Percentiles rank a stretch among this genome's conserved stretches.
These are phyloP conservation scores for Xenus cinereus DNA, from an alignment of 2,113 vertebrate genomes.

Conservation along the genomic window DNA sequence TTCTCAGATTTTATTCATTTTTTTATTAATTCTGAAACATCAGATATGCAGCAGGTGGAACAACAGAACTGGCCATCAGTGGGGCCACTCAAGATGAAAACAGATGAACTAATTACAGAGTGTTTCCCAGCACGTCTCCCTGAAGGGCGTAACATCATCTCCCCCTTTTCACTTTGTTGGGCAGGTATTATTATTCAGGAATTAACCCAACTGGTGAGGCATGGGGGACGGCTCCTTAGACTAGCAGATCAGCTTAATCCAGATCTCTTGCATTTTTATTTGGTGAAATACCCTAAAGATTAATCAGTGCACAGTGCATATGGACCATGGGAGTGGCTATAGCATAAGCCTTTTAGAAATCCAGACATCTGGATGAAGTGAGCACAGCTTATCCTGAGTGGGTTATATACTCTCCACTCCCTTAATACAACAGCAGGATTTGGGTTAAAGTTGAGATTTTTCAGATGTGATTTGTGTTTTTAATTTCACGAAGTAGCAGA, in stretches of 20 bases:
- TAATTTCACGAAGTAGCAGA: background rate
- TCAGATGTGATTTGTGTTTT: background rate
- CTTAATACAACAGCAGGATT: background rate
- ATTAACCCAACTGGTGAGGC: background rate
- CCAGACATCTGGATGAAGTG: conserved; percentile 6
- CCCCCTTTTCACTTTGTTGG: background rate
- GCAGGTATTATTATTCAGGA: background rate
- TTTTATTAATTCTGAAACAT: background rate
- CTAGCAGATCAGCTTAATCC: background rate
- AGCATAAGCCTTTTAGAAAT: conserved; percentile 29
- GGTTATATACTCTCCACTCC: background rate
- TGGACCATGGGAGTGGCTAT: background rate
- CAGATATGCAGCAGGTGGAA: background rate
- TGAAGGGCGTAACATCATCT: background rate
- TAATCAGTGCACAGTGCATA: background rate
- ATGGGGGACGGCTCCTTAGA: background rate
- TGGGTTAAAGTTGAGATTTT: conserved; percentile 16
- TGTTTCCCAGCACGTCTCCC: background rate
- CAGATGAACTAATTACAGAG: background rate
- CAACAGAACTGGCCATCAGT: background rate
- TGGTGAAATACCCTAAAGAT: conserved; percentile 10
- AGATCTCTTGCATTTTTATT: conserved; percentile 5
- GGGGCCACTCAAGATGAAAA: background rate
- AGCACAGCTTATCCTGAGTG: background rate
- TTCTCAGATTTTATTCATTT: background rate